A percentile compares a stretch with the other conserved stretches of the same genome.
These are phyloP conservation scores for Sthenelais limicola DNA, from an alignment of 2,888 invertebrate species.

Conservation along the genomic window DNA sequence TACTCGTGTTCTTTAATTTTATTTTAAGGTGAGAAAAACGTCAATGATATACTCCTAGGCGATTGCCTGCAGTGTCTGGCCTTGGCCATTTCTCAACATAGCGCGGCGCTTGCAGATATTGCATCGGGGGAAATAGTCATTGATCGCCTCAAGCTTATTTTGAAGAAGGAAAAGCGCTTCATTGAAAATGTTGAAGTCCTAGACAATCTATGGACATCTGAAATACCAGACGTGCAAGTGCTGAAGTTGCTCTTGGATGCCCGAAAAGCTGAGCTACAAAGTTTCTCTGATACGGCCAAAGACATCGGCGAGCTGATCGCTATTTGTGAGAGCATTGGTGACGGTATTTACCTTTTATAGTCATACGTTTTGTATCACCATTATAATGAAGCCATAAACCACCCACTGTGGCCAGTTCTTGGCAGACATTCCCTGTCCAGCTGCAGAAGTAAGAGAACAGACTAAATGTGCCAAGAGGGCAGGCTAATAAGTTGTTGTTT, in stretches of 20 bases:
- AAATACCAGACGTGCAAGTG: neutral
- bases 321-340: neutral
- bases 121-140: constrained; percentile 1
- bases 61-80: neutral
- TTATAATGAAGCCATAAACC: too few species aligned
- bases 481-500: too few species aligned
- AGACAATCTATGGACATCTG: neutral
- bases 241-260: neutral
- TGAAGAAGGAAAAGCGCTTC: neutral
- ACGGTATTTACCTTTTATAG: neutral
- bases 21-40: too few species aligned
- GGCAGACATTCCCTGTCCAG: too few species aligned
- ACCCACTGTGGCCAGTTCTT: too few species aligned
- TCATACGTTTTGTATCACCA: neutral
- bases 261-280: neutral
- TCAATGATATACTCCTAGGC: neutral
- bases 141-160: neutral
- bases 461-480: too few species aligned
- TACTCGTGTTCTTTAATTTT: too few species aligned
- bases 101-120: neutral
- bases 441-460: too few species aligned
- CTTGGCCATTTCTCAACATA: neutral
- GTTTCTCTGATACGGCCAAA: neutral
- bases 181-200: constrained; percentile 1
- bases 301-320: neutral